These are phyloP conservation scores for Coendou prehensilis DNA, from an alignment of 2,797 vertebrate species.

Conservation along the genomic window DNA sequence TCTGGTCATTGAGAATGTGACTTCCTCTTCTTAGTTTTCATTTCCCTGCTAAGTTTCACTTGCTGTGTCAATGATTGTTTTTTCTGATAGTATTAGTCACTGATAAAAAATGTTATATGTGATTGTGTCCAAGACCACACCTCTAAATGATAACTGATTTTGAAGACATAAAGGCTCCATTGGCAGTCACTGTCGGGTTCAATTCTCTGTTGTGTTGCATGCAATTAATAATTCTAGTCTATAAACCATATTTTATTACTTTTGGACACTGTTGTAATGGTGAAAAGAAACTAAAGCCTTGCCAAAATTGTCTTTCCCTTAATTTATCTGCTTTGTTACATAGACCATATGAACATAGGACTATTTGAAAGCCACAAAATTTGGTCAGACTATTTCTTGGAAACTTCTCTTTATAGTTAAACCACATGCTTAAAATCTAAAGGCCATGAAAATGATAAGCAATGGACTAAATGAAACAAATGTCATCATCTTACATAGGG, in stretches of 20 bases:
- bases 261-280: not conserved
- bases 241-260: slow-evolving; percentile 32
- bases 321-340: slow-evolving; percentile 18
- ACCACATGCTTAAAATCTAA: slow-evolving; percentile 26
- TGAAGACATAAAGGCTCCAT: not conserved
- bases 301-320: slow-evolving; percentile 67
- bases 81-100: slow-evolving; percentile 77
- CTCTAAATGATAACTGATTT: slow-evolving; percentile 47
- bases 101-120: slow-evolving; percentile 73
- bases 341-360: slow-evolving; percentile 44
- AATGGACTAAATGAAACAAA: slow-evolving; percentile 15
- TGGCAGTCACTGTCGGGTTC: slow-evolving; percentile 28
- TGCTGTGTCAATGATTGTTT: slow-evolving; percentile 75
- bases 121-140: slow-evolving; percentile 50
- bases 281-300: slow-evolving; percentile 72
- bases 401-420: slow-evolving; percentile 60
- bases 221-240: slow-evolving; percentile 30
- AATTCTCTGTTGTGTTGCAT: not conserved
- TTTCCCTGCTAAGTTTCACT: slow-evolving; percentile 74
- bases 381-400: slow-evolving; percentile 56
- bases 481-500: not conserved
- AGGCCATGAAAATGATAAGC: slow-evolving; percentile 33
- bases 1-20: slow-evolving; percentile 79
- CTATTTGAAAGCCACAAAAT: slow-evolving; percentile 63
- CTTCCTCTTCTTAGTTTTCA: slow-evolving; percentile 83